Base-by-base conservation (phyloP, 2,113 vertebrate genomes). In the Malaclemys terrapin region DNA sequence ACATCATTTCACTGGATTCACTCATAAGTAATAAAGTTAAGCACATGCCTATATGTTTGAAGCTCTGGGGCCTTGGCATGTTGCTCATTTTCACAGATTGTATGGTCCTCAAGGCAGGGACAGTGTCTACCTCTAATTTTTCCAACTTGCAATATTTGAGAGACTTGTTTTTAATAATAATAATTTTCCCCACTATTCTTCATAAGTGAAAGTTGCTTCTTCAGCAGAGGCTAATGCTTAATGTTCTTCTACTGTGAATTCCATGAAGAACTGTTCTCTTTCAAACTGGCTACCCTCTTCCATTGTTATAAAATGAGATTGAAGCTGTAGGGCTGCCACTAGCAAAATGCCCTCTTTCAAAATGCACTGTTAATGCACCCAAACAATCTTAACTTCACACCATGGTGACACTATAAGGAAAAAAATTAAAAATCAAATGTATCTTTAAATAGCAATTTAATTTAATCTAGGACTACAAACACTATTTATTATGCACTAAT, bases 1-100 rank as follows among this genome's bases (percentile, higher is more conserved):
- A 92, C 91, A 87, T 65, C 1, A 89, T 53, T 93, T 93, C 79
- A 69, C 47, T 52, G 42, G 88, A n/a, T 92, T 35, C 79, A 91
- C 25, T 38, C 75, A 38, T 54, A 57, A 57, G 8, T 38, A 90
- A 89, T 50, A 35, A 88, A 85, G 65, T 65, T 87, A 94, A 82
- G 69, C 69, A 80, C 14, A 0, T 31, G 49, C 14, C 27, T 45
- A 80, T 22, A 25, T 12, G 24, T 56, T 95, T 95, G 80, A 89
- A 94, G 45, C 56, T 56, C 52, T n/a, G 29, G 0, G 89, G 54
- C 22, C 8, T 90, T 72, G 57, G 24, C 45, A 76, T 45, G 20
- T 49, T 42, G 5, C 29, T 92, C 53, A 76, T 49, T 85, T 93
- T 8, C 88, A 25, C 52, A 82, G 91, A 88, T 6, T 38, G 31